Evolutionary conservation across 2,888 invertebrate genomes (phyloP).

Genomic region (Drosophila heteroneura): DNA sequence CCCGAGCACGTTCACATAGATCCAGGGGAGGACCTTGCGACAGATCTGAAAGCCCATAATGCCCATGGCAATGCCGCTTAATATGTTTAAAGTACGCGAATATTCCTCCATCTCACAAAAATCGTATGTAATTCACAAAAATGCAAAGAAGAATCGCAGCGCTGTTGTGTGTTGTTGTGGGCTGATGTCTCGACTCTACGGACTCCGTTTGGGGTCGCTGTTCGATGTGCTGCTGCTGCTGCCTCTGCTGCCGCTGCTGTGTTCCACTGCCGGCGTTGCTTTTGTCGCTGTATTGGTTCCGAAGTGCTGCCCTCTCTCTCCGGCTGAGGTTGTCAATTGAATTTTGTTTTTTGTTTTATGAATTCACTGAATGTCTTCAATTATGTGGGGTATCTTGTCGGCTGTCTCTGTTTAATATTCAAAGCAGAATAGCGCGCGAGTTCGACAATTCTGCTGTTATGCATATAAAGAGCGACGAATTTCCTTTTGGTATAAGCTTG

Average conservation of each 20-base stretch:
- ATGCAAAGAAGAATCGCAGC: not conserved
- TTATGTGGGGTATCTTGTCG: not conserved
- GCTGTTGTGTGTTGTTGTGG: constrained; percentile 2
- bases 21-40: constrained; percentile 83
- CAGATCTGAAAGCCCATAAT: constrained; percentile 84
- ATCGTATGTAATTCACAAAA: not conserved
- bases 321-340: constrained; percentile 43
- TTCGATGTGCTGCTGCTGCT: constrained; percentile 12
- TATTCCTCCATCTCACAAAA: constrained; percentile 64
- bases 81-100: constrained; percentile 57
- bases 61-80: constrained; percentile 75
- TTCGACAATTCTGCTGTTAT: constrained; percentile 33
- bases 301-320: constrained; percentile 24
- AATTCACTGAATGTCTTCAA: constrained; percentile 36
- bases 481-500: constrained; percentile 14
- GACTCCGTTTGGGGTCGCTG: constrained; percentile 30
- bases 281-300: constrained; percentile 13
- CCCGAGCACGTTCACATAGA: constrained; percentile 86
- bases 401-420: constrained; percentile 60
- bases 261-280: constrained; percentile 18
- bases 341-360: constrained; percentile 27
- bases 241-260: constrained; percentile 20
- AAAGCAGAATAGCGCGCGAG: constrained; percentile 38
- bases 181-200: constrained; percentile 24
- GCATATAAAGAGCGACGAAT: constrained; percentile 36